Evolutionary conservation across 2,888 invertebrate genomes (phyloP).

Genomic region (Asteroscopus sphinx): DNA sequence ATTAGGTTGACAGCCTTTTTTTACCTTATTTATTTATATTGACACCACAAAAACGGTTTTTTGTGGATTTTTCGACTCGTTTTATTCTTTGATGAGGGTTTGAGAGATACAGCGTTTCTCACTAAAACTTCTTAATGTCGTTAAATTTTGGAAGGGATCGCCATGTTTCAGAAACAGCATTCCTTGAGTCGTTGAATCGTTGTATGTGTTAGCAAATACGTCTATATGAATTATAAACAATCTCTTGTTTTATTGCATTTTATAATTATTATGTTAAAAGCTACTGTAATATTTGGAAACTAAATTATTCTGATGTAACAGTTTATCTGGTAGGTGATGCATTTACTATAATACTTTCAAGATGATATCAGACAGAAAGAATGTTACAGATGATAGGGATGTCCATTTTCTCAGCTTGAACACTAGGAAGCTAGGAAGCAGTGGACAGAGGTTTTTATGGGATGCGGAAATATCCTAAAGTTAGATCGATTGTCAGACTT

Average conservation of each 20-base stretch:
- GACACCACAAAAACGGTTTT: neutral
- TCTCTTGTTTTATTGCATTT: neutral
- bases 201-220: neutral
- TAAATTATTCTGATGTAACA: too few species aligned
- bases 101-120: constrained; percentile 1
- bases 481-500: too few species aligned
- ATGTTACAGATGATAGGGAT: too few species aligned
- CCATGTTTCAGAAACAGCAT: neutral
- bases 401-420: too few species aligned
- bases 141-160: neutral
- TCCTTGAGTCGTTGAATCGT: neutral
- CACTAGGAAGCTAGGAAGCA: too few species aligned
- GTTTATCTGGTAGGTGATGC: too few species aligned
- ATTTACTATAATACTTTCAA: too few species aligned
- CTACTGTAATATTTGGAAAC: too few species aligned
- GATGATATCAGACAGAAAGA: too few species aligned
- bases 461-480: too few species aligned
- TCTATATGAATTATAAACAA: neutral
- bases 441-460: too few species aligned
- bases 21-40: neutral
- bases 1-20: neutral
- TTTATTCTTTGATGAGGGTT: constrained; percentile 2
- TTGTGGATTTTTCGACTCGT: neutral
- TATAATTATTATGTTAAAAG: too few species aligned
- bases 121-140: constrained; percentile 10